phyloP scores from a whole-genome alignment of 1,140 invertebrate species.

The Musca domestica region DNA sequence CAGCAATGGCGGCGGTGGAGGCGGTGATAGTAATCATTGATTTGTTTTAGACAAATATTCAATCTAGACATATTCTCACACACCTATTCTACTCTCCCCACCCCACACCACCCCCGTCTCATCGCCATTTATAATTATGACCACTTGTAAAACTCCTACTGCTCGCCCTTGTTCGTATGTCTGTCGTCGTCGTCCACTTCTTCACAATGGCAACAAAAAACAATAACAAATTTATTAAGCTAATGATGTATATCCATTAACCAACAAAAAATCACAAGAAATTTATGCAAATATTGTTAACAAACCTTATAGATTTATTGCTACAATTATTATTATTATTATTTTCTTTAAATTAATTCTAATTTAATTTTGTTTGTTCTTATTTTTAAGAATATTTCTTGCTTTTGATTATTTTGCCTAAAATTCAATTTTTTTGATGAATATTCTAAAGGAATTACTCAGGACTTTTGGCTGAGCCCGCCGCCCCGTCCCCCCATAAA shows the following conservation, averaged over 20 bases:
- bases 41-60: background rate
- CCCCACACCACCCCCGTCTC: too few relatives aligned
- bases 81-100: too few relatives aligned
- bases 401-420: too few relatives aligned
- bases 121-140: too few relatives aligned
- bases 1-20: background rate
- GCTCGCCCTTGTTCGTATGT: conserved; percentile 12
- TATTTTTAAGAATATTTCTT: conserved; percentile 6
- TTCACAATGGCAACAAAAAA: conserved; percentile 15
- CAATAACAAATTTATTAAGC: conserved; percentile 1
- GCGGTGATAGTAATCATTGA: conserved; percentile 25
- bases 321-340: too few relatives aligned
- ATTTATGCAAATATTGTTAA: conserved; percentile 13
- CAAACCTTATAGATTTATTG: background rate
- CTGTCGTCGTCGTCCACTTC: background rate
- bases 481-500: background rate
- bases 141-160: background rate
- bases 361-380: conserved; percentile 8
- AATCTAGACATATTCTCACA: too few relatives aligned
- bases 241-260: conserved; percentile 9
- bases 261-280: background rate
- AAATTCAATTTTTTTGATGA: too few relatives aligned
- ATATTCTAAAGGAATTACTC: background rate
- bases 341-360: conserved; percentile 14
- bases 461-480: background rate